A percentile compares a stretch with the other conserved stretches of the same genome.
These are phyloP conservation scores for Sebastolobus altivelis DNA, from an alignment of 2,797 vertebrate genomes.

Conservation along the genomic window DNA sequence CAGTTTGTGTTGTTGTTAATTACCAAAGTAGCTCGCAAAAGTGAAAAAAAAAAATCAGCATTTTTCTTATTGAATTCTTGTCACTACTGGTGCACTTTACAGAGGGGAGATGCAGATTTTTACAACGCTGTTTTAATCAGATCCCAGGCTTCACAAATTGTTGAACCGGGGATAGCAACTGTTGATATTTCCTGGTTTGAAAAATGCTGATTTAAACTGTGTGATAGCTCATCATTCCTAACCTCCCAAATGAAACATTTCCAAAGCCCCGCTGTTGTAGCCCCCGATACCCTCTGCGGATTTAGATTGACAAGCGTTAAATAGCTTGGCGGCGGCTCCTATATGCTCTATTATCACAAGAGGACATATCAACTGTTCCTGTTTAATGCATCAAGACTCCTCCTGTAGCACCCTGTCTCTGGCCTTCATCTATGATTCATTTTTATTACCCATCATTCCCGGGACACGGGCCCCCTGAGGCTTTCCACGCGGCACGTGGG, in stretches of 20 bases:
- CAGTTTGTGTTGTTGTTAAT: slow-evolving; percentile 65
- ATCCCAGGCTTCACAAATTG: slow-evolving; percentile 10
- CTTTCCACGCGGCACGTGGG: slow-evolving; percentile 77
- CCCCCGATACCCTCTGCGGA: slow-evolving; percentile 59
- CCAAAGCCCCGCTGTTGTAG: slow-evolving; percentile 48
- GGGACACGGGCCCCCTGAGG: slow-evolving; percentile 81
- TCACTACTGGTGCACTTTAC: background rate
- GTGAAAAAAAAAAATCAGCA: slow-evolving; percentile 31
- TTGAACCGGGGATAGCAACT: background rate
- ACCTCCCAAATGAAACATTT: slow-evolving; percentile 62
- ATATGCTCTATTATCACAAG: slow-evolving; percentile 87
- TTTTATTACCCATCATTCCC: slow-evolving; percentile 89
- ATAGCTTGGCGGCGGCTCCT: slow-evolving; percentile 81
- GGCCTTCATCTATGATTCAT: slow-evolving; percentile 89
- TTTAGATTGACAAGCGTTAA: slow-evolving; percentile 86
- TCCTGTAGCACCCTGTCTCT: slow-evolving; percentile 85
- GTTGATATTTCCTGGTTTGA: slow-evolving; percentile 18
- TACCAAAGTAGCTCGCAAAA: slow-evolving; percentile 57
- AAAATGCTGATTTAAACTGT: slow-evolving; percentile 25
- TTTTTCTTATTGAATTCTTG: slow-evolving; percentile 26
- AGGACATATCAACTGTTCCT: slow-evolving; percentile 87
- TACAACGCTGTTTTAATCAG: background rate
- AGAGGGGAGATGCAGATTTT: background rate
- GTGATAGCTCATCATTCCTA: slow-evolving; percentile 47
- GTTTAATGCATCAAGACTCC: slow-evolving; percentile 86